Evolutionary conservation across 2,113 vertebrate genomes (phyloP).

Genomic region (Brachyhypopomus gauderio): DNA sequence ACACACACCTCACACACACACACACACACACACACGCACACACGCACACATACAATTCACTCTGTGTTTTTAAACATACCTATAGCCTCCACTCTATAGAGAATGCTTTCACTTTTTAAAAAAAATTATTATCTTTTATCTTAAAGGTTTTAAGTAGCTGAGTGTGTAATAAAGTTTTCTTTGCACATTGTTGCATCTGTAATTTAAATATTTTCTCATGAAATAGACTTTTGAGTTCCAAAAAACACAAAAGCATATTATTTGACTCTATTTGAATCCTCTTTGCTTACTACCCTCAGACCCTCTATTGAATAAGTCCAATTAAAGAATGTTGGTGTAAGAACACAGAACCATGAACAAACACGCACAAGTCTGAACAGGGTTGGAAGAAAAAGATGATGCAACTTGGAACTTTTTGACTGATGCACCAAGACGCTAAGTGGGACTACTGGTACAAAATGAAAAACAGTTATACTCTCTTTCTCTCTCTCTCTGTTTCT

Average conservation of each 20-base stretch:
- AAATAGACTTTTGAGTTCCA: not conserved
- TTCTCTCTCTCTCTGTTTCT: not conserved
- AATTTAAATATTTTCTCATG: not conserved
- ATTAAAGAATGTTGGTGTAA: too few relatives aligned
- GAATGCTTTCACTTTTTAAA: conserved; percentile 38
- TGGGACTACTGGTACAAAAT: not conserved
- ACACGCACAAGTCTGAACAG: too few relatives aligned
- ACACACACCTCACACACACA: conserved; percentile 16
- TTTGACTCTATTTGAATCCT: not conserved
- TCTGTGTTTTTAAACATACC: not conserved
- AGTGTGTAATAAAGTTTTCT: not conserved
- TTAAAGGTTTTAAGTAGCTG: not conserved
- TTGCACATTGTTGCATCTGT: too few relatives aligned
- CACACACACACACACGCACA: conserved; percentile 31
- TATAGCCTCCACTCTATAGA: not conserved
- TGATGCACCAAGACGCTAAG: too few relatives aligned
- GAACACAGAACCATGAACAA: too few relatives aligned
- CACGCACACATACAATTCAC: conserved; percentile 12
- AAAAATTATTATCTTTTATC: not conserved
- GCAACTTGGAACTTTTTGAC: too few relatives aligned
- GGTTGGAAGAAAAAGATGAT: too few relatives aligned
- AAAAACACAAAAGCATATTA: not conserved
- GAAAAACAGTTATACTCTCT: not conserved
- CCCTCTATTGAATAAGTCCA: too few relatives aligned
- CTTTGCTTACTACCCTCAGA: too few relatives aligned